Evolutionary conservation across 2,113 vertebrate species (phyloP), one percentile per base, ranked within the genome.

Genomic region (Gallinago paraguaiae): DNA sequence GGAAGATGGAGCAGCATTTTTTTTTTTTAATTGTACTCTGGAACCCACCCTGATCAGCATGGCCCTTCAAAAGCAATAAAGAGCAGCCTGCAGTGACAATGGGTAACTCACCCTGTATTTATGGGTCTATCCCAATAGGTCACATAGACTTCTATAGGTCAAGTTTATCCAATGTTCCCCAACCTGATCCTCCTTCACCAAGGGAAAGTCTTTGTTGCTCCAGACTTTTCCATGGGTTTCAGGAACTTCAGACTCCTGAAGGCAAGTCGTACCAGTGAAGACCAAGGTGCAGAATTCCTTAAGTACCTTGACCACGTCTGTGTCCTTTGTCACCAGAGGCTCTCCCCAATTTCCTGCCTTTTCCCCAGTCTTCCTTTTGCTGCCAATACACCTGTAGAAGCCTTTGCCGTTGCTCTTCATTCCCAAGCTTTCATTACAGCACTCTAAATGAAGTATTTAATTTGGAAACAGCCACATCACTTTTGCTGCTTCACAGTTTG

Each of bases 71-170:
- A 65, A 28, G 25, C 6, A 45, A 54, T 16, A 10, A 69, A n/a
- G 8, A 70, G 15, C n/a, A 18, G 35, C 18, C 64, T 69, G 13
- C 37, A 82, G 28, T 27, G 28, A 78, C 43, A 59, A 9, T 59
- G 45, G 28, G 13, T 13, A 64, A 28, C 33, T 71, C 19, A n/a
- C 31, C 83, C 10, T 27, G 20, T 20, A 13, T 10, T 59, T 53
- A 11, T 7, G 17, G 13, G 35, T 53, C 17, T 28, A 48, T 35
- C 7, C 11, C 25, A 53, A 19, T 25, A 67, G 24, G 18, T 45
- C 48, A 50, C 0, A 0, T 3, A 76, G 22, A 45, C 31, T 48
- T 69, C 48, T 35, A 3, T 23, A 35, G 5, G 2, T 35, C 24
- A n/a, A 33, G 9, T 51, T 50, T 63, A 48, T 63, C 33, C 46